A percentile compares a stretch with the other conserved stretches of the same genome.
phyloP scores from a whole-genome alignment of 2,888 invertebrate genomes.

The Amiota minor region DNA sequence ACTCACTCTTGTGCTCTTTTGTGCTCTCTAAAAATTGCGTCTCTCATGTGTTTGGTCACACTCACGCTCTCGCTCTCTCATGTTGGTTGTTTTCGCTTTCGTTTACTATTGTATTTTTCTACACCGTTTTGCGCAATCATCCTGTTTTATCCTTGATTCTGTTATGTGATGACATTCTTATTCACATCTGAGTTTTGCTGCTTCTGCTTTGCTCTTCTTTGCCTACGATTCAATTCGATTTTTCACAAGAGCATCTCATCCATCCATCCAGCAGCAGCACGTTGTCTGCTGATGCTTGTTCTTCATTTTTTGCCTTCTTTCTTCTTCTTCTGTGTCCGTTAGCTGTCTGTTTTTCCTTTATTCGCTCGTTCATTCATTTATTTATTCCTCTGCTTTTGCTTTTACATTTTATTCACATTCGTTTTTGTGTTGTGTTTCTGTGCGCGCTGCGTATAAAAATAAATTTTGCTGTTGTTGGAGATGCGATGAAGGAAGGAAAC shows the following conservation, averaged over 20 bases:
- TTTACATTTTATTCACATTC: slow-evolving; percentile 44
- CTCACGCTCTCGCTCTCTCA: slow-evolving; percentile 1
- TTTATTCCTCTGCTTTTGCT: slow-evolving; percentile 50
- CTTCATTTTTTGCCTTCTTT: slow-evolving; percentile 28
- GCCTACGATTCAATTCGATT: slow-evolving; percentile 34
- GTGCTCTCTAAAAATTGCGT: background rate
- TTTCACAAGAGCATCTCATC: slow-evolving; percentile 36
- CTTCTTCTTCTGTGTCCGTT: slow-evolving; percentile 38
- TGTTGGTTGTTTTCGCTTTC: slow-evolving; percentile 22
- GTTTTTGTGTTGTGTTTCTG: slow-evolving; percentile 6
- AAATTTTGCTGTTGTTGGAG: slow-evolving; percentile 5
- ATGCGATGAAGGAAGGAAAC: no score
- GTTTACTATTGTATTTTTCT: slow-evolving; percentile 10
- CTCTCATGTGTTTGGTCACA: background rate
- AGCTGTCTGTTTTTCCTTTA: slow-evolving; percentile 53
- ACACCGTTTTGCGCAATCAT: background rate
- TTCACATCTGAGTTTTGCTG: slow-evolving; percentile 8
- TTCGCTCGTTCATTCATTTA: no score
- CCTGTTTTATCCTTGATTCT: slow-evolving; percentile 24
- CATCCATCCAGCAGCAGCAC: slow-evolving; percentile 16
- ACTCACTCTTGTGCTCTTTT: background rate
- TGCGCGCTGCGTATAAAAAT: slow-evolving; percentile 25
- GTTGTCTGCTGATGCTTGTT: slow-evolving; percentile 17
- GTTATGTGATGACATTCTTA: slow-evolving; percentile 25
- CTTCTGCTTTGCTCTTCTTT: slow-evolving; percentile 1